Base-by-base conservation (phyloP, 2,888 invertebrate species). In the Ceramica pisi region DNA sequence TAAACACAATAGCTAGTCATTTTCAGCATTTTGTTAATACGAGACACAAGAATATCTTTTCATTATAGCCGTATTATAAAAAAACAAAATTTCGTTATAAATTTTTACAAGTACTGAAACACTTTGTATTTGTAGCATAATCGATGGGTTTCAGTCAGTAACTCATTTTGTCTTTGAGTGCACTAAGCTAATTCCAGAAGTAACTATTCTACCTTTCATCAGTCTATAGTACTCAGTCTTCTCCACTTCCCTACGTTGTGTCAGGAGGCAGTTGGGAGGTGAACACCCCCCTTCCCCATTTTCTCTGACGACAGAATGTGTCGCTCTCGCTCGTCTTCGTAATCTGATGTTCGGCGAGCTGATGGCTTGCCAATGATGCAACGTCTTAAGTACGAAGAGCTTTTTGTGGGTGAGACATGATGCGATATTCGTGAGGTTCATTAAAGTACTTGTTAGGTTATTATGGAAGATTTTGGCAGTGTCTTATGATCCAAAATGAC, bases 261-360 rank as follows among this genome's bases (percentile, higher is more conserved):
- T 21, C 16, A 31, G 31, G 31, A 26, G 31, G 31, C 6, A 31
- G 31, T 31, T 31, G 5, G 31, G 31, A 31, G 31, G 2, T 31
- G 31, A 31, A 31, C 31, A 31, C 2, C 31, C 4, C 26, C 16
- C 9, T 4, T 3, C 23, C 1, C 19, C 44, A 23, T 12, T n/a
- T 26, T 48, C 26, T 12, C 41, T 53, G 62, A 31, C 23, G 23
- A 68, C 10, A 56, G 50, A 26, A 61, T 62, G 31, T 68, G 61
- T 70, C 10, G 46, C 57, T 59, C 50, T 14, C 19, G n/a, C 12
- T 60, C 53, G 51, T 69, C 50, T 53, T 14, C 57, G 31, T 63
- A 63, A 68, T 68, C 75, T 48, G 57, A 69, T 68, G 51, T 63
- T 51, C 41, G 35, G 53, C 19, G 26, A 51, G 19, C 14, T 69